Conservation (phyloP, 2,888 invertebrate genomes). For the Subacronicta megacephala region DNA sequence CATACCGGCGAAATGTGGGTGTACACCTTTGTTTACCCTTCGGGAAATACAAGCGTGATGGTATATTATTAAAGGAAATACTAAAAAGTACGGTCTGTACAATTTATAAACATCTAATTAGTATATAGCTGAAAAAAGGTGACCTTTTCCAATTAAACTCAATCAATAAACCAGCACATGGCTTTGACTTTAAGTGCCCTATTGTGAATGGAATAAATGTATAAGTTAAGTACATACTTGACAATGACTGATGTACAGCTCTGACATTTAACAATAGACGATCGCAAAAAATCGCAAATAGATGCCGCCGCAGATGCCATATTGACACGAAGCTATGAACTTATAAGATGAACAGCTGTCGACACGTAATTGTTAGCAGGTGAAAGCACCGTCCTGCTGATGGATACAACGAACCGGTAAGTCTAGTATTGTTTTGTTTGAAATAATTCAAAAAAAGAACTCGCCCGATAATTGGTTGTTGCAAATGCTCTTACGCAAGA, state of each 20-base stretch:
- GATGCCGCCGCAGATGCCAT: conserved; percentile 22
- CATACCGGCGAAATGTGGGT: too few species aligned
- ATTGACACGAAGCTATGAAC: conserved; percentile 18
- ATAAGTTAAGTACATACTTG: neutral
- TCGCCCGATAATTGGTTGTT: conserved; percentile 38
- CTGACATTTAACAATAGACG: conserved; percentile 19
- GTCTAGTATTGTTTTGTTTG: conserved; percentile 50
- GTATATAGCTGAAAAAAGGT: too few species aligned
- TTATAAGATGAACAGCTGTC: conserved; percentile 50
- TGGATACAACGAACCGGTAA: conserved; percentile 50
- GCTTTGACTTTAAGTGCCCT: too few species aligned
- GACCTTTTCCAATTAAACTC: too few species aligned
- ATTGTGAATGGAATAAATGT: neutral
- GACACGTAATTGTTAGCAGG: conserved; percentile 62
- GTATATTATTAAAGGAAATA: too few species aligned
- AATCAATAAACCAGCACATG: too few species aligned
- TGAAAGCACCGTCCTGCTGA: conserved; percentile 63
- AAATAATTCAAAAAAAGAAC: conserved; percentile 49
- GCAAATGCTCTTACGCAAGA: conserved; percentile 45
- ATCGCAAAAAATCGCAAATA: conserved; percentile 32
- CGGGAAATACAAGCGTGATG: too few species aligned
- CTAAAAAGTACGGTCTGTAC: too few species aligned
- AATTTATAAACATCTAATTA: too few species aligned
- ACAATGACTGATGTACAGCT: conserved; percentile 7
- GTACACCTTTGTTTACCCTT: too few species aligned